Base-by-base conservation (phyloP, 2,888 invertebrate genomes). In the Autographa gamma region DNA sequence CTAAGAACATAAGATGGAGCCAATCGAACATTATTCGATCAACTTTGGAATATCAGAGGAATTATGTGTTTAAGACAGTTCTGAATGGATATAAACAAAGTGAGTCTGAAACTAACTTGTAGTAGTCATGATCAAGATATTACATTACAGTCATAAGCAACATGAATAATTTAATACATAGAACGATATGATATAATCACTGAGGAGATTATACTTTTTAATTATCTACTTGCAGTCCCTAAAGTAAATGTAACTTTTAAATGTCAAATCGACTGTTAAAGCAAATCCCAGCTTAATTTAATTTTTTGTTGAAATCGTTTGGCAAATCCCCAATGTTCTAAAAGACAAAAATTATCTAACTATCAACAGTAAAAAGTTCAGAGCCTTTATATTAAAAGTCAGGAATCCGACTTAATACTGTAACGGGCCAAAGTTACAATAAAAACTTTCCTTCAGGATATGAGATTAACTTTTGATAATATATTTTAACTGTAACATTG, bases 401-500 rank as follows among this genome's bases (percentile, higher is more conserved):
- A 9, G 14, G 4, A 25, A 62, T 38, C 60, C 38, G 8, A 31
- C 56, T 13, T 65, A 64, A 79, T 52, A 58, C 52, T 16, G 18
- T 14, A 1, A 16, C 43, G 4, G 63, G 71, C 14, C 32, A 38
- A 76, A 70, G 58, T 70, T 64, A 56, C 64, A 31, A 60, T 60
- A 41, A 56, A 75, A 79, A 63, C 54, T 66, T 61, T 9, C 13
- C 13, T 41, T 48, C 25, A 16, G 58, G 63, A 76, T 66, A 54
- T 38, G 56, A 75, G 43, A 60, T 66, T 63, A 54, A 69, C 60
- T 76, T 79, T 65, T 58, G 59, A 59, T 32, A 69, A 76, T 76
- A 79, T 66, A 66, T 63, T 76, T 66, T 32, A 18, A 76, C 69
- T 64, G 75, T 65, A 64, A 79, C 62, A 69, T 69, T 79, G 32